Evolutionary conservation across 2,113 vertebrate species (phyloP).

Genomic region (Aplodontia rufa): DNA sequence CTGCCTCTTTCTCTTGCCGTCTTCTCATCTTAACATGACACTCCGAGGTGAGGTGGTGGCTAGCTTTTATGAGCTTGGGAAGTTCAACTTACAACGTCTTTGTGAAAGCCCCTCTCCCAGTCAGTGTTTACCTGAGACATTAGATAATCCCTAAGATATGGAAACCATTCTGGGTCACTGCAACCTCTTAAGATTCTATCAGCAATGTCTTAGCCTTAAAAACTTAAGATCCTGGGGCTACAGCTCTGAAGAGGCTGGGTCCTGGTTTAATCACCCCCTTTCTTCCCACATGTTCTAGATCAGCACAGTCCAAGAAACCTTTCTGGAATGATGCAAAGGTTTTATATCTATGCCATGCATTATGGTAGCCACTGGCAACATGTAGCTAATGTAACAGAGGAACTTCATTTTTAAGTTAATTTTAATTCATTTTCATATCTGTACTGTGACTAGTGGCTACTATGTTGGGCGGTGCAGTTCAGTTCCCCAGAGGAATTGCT

Average conservation of each 20-base stretch:
- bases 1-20: not conserved
- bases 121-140: not conserved
- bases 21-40: not conserved
- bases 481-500: not conserved
- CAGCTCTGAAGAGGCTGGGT: not conserved
- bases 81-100: not conserved
- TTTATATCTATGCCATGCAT: not conserved
- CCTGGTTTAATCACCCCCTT: not conserved
- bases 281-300: not conserved
- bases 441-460: not conserved
- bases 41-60: no score
- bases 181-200: not conserved
- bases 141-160: not conserved
- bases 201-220: not conserved
- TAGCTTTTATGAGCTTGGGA: not conserved
- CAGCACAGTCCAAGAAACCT: not conserved
- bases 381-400: rapidly evolving
- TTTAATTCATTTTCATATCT: not conserved
- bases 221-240: not conserved
- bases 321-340: not conserved
- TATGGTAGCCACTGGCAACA: not conserved
- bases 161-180: not conserved
- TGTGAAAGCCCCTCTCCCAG: not conserved
- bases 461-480: not conserved
- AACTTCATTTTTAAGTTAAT: not conserved